Evolutionary conservation across 2,888 invertebrate genomes (phyloP).

Genomic region (Liodrosophila aerea): DNA sequence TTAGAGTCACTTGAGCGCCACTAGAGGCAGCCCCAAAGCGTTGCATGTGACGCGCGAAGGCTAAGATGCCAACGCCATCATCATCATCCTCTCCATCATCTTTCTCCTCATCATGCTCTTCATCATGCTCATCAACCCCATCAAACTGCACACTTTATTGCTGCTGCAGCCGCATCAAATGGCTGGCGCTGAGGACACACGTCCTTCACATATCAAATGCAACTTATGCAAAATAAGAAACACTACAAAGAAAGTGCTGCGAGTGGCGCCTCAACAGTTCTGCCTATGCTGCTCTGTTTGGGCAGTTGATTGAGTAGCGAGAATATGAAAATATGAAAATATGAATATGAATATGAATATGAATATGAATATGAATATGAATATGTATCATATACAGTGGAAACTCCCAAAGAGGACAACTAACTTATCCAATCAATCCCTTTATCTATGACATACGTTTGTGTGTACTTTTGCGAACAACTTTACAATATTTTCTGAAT

Average conservation of each 20-base stretch:
- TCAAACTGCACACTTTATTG: conserved; percentile 26
- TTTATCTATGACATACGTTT: no score
- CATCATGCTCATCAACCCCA: not conserved
- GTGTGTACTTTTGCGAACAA: no score
- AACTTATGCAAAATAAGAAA: conserved; percentile 30
- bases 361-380: no score
- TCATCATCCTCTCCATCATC: not conserved
- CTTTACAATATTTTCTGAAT: no score
- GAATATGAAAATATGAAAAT: no score
- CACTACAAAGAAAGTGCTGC: conserved; percentile 17
- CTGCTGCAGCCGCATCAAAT: conserved; percentile 2
- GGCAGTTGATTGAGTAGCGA: no score
- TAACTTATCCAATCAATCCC: no score
- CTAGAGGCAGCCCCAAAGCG: conserved; percentile 34
- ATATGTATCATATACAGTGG: no score
- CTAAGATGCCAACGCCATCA: conserved; percentile 31
- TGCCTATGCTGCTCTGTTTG: no score
- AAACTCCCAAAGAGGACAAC: no score
- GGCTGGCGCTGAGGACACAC: conserved; percentile 19
- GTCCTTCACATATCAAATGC: conserved; percentile 43
- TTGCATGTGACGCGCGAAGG: conserved; percentile 34
- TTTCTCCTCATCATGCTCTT: not conserved
- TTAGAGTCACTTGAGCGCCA: conserved; percentile 61
- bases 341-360: no score
- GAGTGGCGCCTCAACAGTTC: conserved; percentile 7